Conservation (phyloP, 1,140 invertebrate genomes). For the Cotesia typhae region DNA sequence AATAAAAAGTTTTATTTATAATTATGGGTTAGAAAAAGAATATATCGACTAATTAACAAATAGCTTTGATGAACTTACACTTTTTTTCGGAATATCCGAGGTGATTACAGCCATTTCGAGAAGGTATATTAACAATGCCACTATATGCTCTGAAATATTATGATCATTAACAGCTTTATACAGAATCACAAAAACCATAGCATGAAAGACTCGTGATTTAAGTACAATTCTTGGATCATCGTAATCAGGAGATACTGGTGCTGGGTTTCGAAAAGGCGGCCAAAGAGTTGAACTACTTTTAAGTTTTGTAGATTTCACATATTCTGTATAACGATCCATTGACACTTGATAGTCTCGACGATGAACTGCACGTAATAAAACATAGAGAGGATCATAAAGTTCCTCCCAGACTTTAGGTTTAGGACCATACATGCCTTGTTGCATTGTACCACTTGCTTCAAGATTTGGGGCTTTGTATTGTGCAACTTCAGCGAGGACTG, state of each 20-base stretch:
- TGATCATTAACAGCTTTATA: slow-evolving; percentile 83
- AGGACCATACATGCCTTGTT: slow-evolving; percentile 94
- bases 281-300: slow-evolving; percentile 75
- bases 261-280: slow-evolving; percentile 84
- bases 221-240: slow-evolving; percentile 77
- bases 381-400: slow-evolving; percentile 94
- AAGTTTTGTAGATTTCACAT: slow-evolving; percentile 75
- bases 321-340: slow-evolving; percentile 87
- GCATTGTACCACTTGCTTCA: slow-evolving; percentile 83
- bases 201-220: slow-evolving; percentile 84
- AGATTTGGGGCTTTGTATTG: slow-evolving; percentile 82
- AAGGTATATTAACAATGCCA: slow-evolving; percentile 86
- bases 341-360: slow-evolving; percentile 92
- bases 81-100: slow-evolving; percentile 66
- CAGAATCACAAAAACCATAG: slow-evolving; percentile 83
- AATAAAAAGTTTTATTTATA: too few species aligned
- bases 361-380: slow-evolving; percentile 89
- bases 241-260: slow-evolving; percentile 72
- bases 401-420: slow-evolving; percentile 89
- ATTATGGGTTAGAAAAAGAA: too few species aligned
- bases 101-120: slow-evolving; percentile 83
- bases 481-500: slow-evolving; percentile 80
- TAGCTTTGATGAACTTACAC: slow-evolving; percentile 47
- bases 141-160: slow-evolving; percentile 82
- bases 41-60: neutral